A percentile compares a stretch with the other conserved stretches of the same genome.
These are phyloP conservation scores for Metacarcinus magister DNA, from an alignment of 2,888 invertebrate species.

Conservation along the genomic window DNA sequence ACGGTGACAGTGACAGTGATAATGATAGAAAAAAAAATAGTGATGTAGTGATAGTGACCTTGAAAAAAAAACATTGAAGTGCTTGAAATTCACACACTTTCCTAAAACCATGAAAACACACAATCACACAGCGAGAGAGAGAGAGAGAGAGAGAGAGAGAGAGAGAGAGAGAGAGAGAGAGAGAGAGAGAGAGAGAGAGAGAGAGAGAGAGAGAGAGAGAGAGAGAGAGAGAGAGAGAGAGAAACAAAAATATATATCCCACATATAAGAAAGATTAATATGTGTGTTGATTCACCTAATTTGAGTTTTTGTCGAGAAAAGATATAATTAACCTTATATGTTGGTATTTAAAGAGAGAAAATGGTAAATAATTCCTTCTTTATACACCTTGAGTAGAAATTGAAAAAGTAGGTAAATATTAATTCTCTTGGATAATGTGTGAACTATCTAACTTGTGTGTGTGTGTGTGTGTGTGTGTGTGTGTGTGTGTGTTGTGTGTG, in stretches of 20 bases:
- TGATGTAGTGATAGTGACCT: not conserved
- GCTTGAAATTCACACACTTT: no score
- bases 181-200: not conserved
- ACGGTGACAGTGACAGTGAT: not conserved
- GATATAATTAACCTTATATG: no score
- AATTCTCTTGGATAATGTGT: not conserved
- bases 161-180: not conserved
- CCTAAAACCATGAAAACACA: no score
- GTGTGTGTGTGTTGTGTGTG: no score
- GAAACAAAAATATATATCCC: no score
- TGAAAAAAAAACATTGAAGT: not conserved
- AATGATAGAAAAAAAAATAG: not conserved
- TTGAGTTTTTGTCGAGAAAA: no score
- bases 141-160: conserved; percentile 7
- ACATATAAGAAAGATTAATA: no score
- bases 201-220: not conserved
- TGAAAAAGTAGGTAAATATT: not conserved
- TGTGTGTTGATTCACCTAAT: no score
- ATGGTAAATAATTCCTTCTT: not conserved
- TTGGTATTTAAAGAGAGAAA: no score
- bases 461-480: no score
- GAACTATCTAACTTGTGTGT: not conserved
- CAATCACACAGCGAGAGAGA: no score
- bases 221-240: no score
- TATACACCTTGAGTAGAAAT: not conserved